Percentiles rank a stretch among this genome's conserved stretches.
Evolutionary conservation across 2,113 vertebrate species (phyloP).

Genomic region (Marmota monax): DNA sequence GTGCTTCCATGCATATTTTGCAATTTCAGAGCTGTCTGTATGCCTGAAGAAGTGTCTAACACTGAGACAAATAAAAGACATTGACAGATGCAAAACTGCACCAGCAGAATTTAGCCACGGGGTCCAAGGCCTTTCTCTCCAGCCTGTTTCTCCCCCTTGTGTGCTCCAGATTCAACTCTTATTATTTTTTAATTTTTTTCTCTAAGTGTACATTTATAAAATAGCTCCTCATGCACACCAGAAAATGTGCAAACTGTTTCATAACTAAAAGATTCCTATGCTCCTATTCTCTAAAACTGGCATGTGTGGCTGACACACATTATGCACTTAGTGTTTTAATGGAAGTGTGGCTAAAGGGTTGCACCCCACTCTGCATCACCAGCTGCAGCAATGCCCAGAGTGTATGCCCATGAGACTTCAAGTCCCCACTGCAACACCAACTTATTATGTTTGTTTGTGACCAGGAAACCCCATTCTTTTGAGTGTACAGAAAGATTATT

Average conservation of each 20-base stretch:
- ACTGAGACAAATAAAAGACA: constrained; percentile 57
- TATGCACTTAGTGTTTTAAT: constrained; percentile 18
- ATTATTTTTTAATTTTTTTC: not conserved
- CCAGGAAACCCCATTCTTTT: constrained; percentile 33
- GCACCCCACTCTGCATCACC: not conserved
- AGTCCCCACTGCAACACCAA: not conserved
- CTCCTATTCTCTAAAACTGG: constrained; percentile 40
- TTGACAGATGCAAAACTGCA: constrained; percentile 34
- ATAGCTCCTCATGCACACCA: constrained; percentile 6
- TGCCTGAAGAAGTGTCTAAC: constrained; percentile 55
- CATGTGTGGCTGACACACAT: not conserved
- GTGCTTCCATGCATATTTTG: constrained; percentile 46
- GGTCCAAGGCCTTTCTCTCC: not conserved
- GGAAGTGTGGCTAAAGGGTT: not conserved
- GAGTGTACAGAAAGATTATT: not conserved
- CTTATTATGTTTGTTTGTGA: not conserved
- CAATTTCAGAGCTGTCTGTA: constrained; percentile 54
- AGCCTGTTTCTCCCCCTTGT: not conserved
- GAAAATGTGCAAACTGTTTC: constrained; percentile 63
- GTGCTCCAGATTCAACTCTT: not conserved
- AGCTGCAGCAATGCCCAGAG: not conserved
- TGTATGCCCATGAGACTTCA: not conserved
- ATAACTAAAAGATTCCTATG: constrained; percentile 56
- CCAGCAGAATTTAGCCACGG: constrained; percentile 31
- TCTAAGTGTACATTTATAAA: constrained; percentile 69